These are phyloP conservation scores for Anoplopoma fimbria DNA, from an alignment of 2,113 vertebrate species.

Conservation along the genomic window DNA sequence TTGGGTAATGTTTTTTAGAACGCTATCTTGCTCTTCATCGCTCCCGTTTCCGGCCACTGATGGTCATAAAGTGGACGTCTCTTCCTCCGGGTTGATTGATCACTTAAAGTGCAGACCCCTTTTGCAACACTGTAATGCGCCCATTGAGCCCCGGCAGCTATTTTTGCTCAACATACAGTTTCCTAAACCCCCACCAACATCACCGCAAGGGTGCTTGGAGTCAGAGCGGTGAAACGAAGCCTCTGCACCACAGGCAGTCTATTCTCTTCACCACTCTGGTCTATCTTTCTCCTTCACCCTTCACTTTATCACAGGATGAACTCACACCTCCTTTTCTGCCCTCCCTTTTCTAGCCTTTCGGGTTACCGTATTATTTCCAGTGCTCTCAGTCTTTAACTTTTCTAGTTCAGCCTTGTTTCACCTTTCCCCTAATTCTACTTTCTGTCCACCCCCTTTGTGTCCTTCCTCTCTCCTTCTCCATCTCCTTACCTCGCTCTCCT, in stretches of 20 bases:
- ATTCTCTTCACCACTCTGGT: slow-evolving; percentile 29
- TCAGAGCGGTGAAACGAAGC: slow-evolving; percentile 55
- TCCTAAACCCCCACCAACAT: slow-evolving; percentile 42
- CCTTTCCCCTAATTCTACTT: slow-evolving; percentile 70
- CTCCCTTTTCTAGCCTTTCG: slow-evolving; percentile 1
- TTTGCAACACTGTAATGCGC: slow-evolving; percentile 56
- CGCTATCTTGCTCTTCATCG: slow-evolving; percentile 49
- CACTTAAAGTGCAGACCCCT: slow-evolving; percentile 68
- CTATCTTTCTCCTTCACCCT: slow-evolving; percentile 39
- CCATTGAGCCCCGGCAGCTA: slow-evolving; percentile 54
- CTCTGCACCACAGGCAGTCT: slow-evolving; percentile 26
- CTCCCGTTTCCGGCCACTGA: slow-evolving; percentile 69
- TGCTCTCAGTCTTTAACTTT: slow-evolving; percentile 52
- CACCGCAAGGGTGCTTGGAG: slow-evolving; percentile 44
- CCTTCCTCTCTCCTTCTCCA: slow-evolving; percentile 57
- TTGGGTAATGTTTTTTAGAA: slow-evolving; percentile 64
- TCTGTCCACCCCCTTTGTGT: slow-evolving; percentile 44
- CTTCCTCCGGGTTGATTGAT: slow-evolving; percentile 75
- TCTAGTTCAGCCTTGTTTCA: slow-evolving; percentile 58
- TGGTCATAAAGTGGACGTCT: slow-evolving; percentile 71
- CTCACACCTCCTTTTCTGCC: slow-evolving; percentile 14
- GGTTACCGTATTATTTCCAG: slow-evolving; percentile 45
- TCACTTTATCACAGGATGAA: slow-evolving; percentile 41
- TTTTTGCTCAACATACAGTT: slow-evolving; percentile 57
- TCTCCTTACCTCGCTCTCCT: slow-evolving; percentile 25